Conservation (phyloP, 2,113 vertebrate genomes). For the Triplophysa siluroides region DNA sequence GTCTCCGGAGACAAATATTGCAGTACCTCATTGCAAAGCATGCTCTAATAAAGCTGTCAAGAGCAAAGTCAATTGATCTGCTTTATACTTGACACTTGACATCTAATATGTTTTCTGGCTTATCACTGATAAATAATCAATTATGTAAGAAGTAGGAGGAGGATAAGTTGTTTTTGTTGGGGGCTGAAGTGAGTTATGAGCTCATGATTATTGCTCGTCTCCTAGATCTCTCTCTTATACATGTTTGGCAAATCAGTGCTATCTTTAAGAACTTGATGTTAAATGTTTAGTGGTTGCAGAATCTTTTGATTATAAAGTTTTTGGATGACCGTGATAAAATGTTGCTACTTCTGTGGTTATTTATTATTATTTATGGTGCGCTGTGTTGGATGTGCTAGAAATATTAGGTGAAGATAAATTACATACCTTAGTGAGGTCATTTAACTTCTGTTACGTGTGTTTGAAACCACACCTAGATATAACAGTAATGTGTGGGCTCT, state of each 20-base stretch:
- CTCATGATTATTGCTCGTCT: neutral
- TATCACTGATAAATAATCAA: neutral
- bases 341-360: neutral
- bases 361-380: no score
- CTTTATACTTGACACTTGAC: constrained; percentile 17
- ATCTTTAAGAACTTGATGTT: neutral
- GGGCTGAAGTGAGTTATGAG: neutral
- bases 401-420: neutral
- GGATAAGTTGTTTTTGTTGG: neutral
- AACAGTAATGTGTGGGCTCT: no score
- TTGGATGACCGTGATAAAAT: neutral
- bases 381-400: neutral
- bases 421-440: neutral
- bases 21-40: neutral
- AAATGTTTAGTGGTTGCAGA: neutral
- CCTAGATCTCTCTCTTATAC: neutral
- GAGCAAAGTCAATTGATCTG: constrained; percentile 19
- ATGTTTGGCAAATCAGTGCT: neutral
- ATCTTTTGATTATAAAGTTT: no score
- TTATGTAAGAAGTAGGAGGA: neutral
- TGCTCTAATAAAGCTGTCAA: constrained; percentile 13
- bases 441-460: constrained; percentile 1
- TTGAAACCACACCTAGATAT: no score
- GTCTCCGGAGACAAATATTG: neutral
- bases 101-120: neutral